phyloP scores from a whole-genome alignment of 2,888 invertebrate genomes.

The Tortricodes alternella region DNA sequence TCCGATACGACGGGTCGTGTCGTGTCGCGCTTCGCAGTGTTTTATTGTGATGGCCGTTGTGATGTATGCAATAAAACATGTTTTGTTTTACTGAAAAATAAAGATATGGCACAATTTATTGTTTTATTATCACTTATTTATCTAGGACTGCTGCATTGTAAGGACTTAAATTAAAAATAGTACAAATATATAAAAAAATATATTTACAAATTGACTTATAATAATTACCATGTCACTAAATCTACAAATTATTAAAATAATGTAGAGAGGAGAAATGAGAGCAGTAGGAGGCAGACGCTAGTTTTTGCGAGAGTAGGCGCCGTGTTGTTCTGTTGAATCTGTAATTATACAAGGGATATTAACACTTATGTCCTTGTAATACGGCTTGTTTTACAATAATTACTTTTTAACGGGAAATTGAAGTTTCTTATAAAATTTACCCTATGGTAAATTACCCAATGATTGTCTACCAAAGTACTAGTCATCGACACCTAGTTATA shows the following conservation, averaged over 20 bases:
- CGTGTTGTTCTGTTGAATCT: slow-evolving; percentile 10
- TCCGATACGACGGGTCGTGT: slow-evolving; percentile 7
- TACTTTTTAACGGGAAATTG: no score
- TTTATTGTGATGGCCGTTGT: slow-evolving; percentile 46
- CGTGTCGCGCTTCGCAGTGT: slow-evolving; percentile 28
- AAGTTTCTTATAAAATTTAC: no score
- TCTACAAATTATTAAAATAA: slow-evolving; percentile 2
- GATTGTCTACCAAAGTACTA: no score
- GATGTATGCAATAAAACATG: slow-evolving; percentile 61
- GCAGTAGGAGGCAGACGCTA: neutral
- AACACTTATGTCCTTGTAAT: no score
- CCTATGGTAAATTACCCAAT: no score
- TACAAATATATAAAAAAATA: no score
- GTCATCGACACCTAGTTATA: no score
- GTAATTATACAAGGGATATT: neutral
- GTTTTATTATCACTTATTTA: slow-evolving; percentile 31
- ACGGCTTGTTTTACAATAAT: no score
- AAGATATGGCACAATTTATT: slow-evolving; percentile 67
- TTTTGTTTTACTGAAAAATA: slow-evolving; percentile 67
- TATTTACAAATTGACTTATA: slow-evolving; percentile 2
- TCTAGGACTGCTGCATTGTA: no score
- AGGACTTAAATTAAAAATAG: no score
- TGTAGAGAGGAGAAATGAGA: slow-evolving; percentile 1
- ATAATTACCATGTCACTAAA: neutral
- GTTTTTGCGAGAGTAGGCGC: slow-evolving; percentile 10